Conservation (phyloP, 2,113 vertebrate species). For the Sebastes fasciatus region DNA sequence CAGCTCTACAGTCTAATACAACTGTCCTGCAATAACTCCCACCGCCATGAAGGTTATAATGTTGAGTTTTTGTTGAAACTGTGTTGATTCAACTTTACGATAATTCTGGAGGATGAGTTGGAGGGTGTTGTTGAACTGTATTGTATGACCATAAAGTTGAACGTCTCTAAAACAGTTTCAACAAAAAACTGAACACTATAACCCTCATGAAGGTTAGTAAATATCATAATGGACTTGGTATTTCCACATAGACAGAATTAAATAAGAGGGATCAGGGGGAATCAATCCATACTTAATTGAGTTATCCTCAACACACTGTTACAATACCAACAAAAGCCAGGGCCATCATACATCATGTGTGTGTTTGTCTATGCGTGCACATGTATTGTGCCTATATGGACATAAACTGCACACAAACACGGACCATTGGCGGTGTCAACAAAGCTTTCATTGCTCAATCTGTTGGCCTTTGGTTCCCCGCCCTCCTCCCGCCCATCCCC, state of each 20-base stretch:
- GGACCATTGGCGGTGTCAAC: constrained; percentile 57
- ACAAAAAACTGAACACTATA: neutral
- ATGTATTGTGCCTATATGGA: neutral
- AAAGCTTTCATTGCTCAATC: constrained; percentile 71
- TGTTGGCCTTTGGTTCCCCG: constrained; percentile 65
- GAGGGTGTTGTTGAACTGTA: neutral
- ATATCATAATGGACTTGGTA: neutral
- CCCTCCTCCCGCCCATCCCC: constrained; percentile 63
- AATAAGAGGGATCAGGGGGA: neutral
- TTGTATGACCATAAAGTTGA: neutral
- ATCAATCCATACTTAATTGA: neutral
- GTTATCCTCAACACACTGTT: neutral
- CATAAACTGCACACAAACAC: neutral
- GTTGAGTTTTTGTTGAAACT: neutral
- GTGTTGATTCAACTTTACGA: neutral
- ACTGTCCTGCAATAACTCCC: neutral
- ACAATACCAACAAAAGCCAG: neutral
- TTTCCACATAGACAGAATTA: neutral
- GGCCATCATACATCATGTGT: neutral
- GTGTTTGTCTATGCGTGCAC: neutral
- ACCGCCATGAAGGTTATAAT: neutral
- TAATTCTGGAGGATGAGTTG: neutral
- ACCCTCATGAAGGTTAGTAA: neutral
- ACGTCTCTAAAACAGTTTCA: neutral
- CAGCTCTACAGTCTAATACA: neutral